Conservation (phyloP, 1,140 invertebrate species). For the Ceratina japonica region DNA sequence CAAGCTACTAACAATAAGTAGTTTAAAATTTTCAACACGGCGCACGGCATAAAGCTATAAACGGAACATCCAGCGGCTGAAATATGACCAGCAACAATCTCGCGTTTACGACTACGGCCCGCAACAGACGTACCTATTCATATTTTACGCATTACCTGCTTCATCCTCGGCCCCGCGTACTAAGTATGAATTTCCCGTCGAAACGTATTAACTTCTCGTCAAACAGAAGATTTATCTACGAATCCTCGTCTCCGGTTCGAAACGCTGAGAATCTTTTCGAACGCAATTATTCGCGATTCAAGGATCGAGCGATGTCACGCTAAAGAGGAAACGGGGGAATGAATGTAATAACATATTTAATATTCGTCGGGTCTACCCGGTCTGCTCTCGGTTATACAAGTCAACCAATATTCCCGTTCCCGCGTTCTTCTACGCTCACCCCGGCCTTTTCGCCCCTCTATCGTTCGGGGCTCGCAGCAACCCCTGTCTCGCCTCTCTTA, state of each 20-base stretch:
- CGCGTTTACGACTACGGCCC: constrained; percentile 1
- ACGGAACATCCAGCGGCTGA: constrained; percentile 6
- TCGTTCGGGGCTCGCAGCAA: background rate
- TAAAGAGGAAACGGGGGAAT: constrained; percentile 74
- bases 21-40: constrained; percentile 20
- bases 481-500: constrained; percentile 17
- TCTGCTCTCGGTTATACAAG: constrained; percentile 77
- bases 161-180: constrained; percentile 7
- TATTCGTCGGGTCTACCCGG: constrained; percentile 74
- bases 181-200: background rate
- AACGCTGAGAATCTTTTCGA: background rate
- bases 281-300: constrained; percentile 3
- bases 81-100: constrained; percentile 31
- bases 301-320: constrained; percentile 46
- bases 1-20: background rate
- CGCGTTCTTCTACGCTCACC: constrained; percentile 32
- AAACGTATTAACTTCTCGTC: constrained; percentile 14
- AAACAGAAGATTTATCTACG: constrained; percentile 1
- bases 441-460: background rate
- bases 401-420: constrained; percentile 79
- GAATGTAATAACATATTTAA: constrained; percentile 80
- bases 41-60: background rate
- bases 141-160: constrained; percentile 13
- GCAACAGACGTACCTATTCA: constrained; percentile 20
- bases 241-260: background rate